A percentile compares a stretch with the other conserved stretches of the same genome.
Conservation (phyloP, 1,140 invertebrate genomes). For the Leptinotarsa texana region DNA sequence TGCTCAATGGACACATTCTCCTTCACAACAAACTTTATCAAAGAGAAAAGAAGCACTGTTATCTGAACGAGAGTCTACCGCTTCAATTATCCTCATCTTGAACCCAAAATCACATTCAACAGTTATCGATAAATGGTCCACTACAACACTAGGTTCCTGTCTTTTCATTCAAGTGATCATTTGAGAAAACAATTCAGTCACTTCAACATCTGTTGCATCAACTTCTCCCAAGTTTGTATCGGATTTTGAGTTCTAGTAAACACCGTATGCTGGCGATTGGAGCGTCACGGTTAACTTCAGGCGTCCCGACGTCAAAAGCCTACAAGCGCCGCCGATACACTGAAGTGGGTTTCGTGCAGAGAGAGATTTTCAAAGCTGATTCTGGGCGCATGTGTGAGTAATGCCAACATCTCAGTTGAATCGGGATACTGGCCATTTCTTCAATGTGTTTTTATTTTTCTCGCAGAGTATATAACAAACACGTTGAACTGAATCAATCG, state of each 20-base stretch:
- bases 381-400: constrained; percentile 15
- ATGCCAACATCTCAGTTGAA: constrained; percentile 21
- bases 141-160: background rate
- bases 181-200: background rate
- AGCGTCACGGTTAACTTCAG: background rate
- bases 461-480: background rate
- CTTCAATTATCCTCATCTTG: background rate
- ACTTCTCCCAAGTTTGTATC: no score
- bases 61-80: background rate
- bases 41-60: background rate
- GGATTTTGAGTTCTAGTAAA: no score
- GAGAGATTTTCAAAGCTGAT: constrained; percentile 12
- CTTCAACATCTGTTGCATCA: background rate
- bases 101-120: background rate
- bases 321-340: background rate
- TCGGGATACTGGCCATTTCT: constrained; percentile 1
- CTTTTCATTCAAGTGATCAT: background rate
- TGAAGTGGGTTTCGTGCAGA: constrained; percentile 3
- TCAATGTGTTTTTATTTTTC: background rate
- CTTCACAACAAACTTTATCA: background rate
- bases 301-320: background rate
- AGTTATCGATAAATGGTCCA: background rate
- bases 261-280: background rate
- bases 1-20: constrained; percentile 14
- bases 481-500: background rate